These are phyloP conservation scores for Crematogaster levior DNA, from an alignment of 2,888 invertebrate genomes.

Conservation along the genomic window DNA sequence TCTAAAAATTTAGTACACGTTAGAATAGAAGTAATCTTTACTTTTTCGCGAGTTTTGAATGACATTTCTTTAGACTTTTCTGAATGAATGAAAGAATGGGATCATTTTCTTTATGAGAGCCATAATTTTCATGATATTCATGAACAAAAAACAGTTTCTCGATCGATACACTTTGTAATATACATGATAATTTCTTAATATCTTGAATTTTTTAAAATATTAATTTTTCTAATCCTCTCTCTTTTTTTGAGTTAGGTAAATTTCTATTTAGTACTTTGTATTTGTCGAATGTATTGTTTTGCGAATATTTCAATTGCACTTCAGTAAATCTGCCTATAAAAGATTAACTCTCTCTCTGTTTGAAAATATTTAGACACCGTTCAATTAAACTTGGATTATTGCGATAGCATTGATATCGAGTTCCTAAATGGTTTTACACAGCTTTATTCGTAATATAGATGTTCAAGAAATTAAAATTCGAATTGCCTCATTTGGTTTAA, in stretches of 20 bases:
- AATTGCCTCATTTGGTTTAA: constrained; percentile 68
- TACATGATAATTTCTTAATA: not conserved
- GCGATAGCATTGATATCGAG: constrained; percentile 34
- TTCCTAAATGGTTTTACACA: constrained; percentile 35
- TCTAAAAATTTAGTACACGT: not conserved
- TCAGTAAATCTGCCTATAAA: constrained; percentile 51
- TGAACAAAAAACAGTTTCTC: not conserved
- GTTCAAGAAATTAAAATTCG: constrained; percentile 62
- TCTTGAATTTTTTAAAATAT: not conserved
- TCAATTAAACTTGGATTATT: constrained; percentile 67
- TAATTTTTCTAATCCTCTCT: not conserved
- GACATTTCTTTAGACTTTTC: not conserved
- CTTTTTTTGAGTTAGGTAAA: not conserved
- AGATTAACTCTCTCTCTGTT: constrained; percentile 49
- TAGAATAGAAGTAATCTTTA: not conserved
- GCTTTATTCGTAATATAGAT: constrained; percentile 23
- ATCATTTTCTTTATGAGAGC: not conserved
- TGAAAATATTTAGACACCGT: constrained; percentile 42
- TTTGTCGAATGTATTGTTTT: not conserved
- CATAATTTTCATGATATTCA: not conserved
- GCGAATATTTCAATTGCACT: constrained; percentile 33
- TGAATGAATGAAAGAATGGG: not conserved
- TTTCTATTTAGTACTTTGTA: not conserved
- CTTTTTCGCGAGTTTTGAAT: not conserved
- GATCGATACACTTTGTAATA: not conserved